phyloP scores from a whole-genome alignment of 2,113 vertebrate genomes.

The Polyodon spathula region DNA sequence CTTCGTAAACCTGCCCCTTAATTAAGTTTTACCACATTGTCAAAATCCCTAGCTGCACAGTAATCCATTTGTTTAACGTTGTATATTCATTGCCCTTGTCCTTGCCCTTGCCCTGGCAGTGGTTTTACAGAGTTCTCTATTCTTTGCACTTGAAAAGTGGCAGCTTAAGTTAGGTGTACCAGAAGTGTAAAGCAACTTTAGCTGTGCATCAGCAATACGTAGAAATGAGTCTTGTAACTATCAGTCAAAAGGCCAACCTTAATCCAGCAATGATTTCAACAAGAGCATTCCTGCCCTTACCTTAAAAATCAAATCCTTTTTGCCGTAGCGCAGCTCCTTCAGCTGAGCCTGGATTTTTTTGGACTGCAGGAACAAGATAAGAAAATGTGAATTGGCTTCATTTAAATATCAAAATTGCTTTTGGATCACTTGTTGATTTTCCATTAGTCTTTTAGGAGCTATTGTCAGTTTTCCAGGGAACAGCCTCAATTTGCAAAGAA shows the following conservation, averaged over 20 bases:
- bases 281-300: conserved; percentile 53
- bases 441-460: conserved; percentile 37
- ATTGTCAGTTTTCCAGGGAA: conserved; percentile 48
- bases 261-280: conserved; percentile 10
- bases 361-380: conserved; percentile 74
- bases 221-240: neutral
- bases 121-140: too few relatives aligned
- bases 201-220: too few relatives aligned
- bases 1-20: too few relatives aligned
- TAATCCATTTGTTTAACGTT: too few relatives aligned
- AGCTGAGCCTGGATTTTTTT: conserved; percentile 97
- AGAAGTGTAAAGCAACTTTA: too few relatives aligned
- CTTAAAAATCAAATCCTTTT: conserved; percentile 98
- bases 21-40: too few relatives aligned
- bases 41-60: too few relatives aligned
- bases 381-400: conserved; percentile 47
- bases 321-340: conserved; percentile 94
- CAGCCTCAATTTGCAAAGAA: conserved; percentile 42
- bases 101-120: too few relatives aligned
- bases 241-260: neutral
- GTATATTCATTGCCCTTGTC: too few relatives aligned
- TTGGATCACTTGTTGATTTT: conserved; percentile 57
- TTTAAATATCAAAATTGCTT: conserved; percentile 61
- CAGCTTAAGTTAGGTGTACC: too few relatives aligned
- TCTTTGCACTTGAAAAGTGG: too few relatives aligned